Conservation (phyloP, 2,797 vertebrate species). For the Novumbra hubbsi region DNA sequence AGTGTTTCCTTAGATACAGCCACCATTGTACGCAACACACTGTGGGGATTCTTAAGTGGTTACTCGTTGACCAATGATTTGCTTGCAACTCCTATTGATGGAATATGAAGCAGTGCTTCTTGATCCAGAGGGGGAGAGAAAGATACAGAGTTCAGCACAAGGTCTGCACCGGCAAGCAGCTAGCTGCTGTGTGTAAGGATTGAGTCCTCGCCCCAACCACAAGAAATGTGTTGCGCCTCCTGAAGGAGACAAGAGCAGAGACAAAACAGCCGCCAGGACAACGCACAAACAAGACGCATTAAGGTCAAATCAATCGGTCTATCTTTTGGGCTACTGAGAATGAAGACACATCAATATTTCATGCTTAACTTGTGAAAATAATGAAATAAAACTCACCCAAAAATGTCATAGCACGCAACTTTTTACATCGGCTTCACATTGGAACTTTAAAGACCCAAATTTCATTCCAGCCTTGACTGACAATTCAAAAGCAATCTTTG, state of each 20-base stretch:
- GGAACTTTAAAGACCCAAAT: not conserved
- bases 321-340: slow-evolving; percentile 1
- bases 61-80: not conserved
- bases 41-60: not conserved
- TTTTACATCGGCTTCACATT: not conserved
- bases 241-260: not conserved
- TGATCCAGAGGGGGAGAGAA: not conserved
- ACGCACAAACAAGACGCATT: not conserved
- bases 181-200: not conserved
- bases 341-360: slow-evolving; percentile 1
- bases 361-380: not conserved
- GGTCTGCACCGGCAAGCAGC: not conserved
- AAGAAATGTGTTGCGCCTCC: not conserved
- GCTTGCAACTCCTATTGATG: slow-evolving; percentile 8
- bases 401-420: not conserved
- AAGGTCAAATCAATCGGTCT: not conserved
- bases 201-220: slow-evolving; percentile 4
- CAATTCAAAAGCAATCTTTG: not conserved
- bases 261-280: not conserved
- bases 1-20: not conserved
- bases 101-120: slow-evolving; percentile 8
- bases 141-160: slow-evolving; percentile 8
- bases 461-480: not conserved
- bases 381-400: not conserved
- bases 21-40: not conserved